Evolutionary conservation across 1,140 invertebrate species (phyloP).

Genomic region (Euura lappo): DNA sequence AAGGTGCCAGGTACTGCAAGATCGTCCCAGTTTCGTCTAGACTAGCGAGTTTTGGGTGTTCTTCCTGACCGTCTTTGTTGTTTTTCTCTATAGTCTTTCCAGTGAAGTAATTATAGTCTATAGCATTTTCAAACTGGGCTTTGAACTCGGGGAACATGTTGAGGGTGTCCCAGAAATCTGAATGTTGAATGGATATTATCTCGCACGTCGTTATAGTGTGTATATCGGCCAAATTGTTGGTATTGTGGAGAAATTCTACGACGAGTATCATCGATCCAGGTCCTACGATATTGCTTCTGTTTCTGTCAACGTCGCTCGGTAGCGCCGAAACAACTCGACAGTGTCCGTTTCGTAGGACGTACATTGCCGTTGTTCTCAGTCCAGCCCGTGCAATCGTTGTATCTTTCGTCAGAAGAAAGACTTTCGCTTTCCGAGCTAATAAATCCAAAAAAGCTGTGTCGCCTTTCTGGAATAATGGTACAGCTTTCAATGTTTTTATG

Average conservation of each 20-base stretch:
- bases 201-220: background rate
- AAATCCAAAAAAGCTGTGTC: background rate
- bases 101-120: background rate
- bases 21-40: background rate
- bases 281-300: background rate
- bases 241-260: background rate
- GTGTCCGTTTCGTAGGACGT: background rate
- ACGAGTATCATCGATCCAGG: background rate
- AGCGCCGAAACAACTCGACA: background rate
- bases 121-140: background rate
- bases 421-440: background rate
- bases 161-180: background rate
- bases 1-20: background rate
- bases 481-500: background rate
- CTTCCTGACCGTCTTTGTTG: background rate
- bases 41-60: background rate
- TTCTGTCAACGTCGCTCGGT: background rate
- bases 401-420: conserved; percentile 2
- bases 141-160: conserved; percentile 3
- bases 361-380: background rate
- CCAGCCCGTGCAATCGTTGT: background rate
- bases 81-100: background rate
- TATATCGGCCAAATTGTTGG: conserved; percentile 1
- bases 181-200: background rate
- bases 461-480: background rate